Evolutionary conservation across 2,797 vertebrate species (phyloP).

Genomic region (Pelobates cultripes): DNA sequence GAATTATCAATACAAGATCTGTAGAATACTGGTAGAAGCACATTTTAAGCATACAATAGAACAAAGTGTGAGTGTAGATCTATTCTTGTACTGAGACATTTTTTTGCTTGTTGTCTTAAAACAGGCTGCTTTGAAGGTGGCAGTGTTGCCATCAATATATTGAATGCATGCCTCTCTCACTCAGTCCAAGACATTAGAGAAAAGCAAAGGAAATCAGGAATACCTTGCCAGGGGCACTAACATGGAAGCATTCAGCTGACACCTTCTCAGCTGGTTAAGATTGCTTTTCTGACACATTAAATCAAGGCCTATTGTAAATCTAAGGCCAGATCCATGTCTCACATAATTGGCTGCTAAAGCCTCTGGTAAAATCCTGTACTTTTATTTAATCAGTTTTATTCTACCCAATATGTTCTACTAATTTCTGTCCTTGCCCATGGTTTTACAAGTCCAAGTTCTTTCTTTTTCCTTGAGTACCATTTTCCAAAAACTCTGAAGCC

Average conservation of each 20-base stretch:
- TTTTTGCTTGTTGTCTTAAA: background rate
- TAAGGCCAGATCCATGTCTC: constrained; percentile 58
- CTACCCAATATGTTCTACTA: background rate
- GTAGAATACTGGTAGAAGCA: too few species aligned
- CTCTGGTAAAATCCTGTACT: constrained; percentile 43
- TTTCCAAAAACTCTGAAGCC: too few species aligned
- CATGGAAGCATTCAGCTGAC: constrained; percentile 63
- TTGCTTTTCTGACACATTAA: constrained; percentile 65
- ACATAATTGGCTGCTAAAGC: constrained; percentile 60
- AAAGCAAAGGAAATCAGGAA: constrained; percentile 6
- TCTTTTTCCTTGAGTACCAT: background rate
- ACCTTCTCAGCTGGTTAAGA: constrained; percentile 62
- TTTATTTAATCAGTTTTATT: constrained; percentile 30
- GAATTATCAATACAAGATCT: too few species aligned
- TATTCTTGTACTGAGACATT: background rate
- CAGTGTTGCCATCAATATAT: too few species aligned
- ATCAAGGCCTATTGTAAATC: constrained; percentile 62
- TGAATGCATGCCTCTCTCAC: background rate
- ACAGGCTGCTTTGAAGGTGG: background rate
- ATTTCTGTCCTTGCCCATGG: background rate
- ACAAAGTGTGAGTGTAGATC: too few species aligned
- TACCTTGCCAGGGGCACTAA: constrained; percentile 53
- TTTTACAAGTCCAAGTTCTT: background rate
- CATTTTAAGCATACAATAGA: too few species aligned
- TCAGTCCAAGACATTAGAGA: background rate